Conservation (phyloP, 2,888 invertebrate genomes). For the Drosophila borealis region DNA sequence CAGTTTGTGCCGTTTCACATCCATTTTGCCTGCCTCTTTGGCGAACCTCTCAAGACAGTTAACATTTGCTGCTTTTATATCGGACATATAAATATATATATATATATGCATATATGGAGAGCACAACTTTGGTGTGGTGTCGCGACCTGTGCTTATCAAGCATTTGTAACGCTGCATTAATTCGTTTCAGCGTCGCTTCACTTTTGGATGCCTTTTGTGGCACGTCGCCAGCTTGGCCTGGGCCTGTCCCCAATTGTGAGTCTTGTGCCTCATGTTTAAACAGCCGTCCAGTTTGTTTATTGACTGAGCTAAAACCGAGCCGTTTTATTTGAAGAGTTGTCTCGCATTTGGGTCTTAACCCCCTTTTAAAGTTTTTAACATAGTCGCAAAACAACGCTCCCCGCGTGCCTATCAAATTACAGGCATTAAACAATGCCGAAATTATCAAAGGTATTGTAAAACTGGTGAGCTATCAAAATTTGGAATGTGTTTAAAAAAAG, state of each 20-base stretch:
- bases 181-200: constrained; percentile 57
- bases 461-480: constrained; percentile 1
- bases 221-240: constrained; percentile 30
- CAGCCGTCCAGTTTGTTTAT: constrained; percentile 63
- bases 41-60: constrained; percentile 12
- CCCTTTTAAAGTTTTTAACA: constrained; percentile 7
- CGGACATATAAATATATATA: constrained; percentile 3
- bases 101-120: constrained; percentile 5
- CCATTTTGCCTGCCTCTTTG: constrained; percentile 33
- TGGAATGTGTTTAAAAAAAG: not conserved
- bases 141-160: constrained; percentile 54
- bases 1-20: constrained; percentile 54
- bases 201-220: constrained; percentile 43
- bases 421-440: not conserved
- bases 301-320: constrained; percentile 41
- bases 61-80: constrained; percentile 5
- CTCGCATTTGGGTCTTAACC: constrained; percentile 8
- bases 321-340: constrained; percentile 36
- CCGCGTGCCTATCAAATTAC: constrained; percentile 27
- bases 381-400: constrained; percentile 27
- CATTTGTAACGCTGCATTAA: constrained; percentile 71
- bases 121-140: constrained; percentile 11
- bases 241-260: constrained; percentile 44
- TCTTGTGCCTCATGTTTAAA: constrained; percentile 56
- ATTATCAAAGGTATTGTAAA: not conserved